Percentiles rank a stretch among this genome's conserved stretches.
These are phyloP conservation scores for Iphiclides podalirius DNA, from an alignment of 2,888 invertebrate species.

Conservation along the genomic window DNA sequence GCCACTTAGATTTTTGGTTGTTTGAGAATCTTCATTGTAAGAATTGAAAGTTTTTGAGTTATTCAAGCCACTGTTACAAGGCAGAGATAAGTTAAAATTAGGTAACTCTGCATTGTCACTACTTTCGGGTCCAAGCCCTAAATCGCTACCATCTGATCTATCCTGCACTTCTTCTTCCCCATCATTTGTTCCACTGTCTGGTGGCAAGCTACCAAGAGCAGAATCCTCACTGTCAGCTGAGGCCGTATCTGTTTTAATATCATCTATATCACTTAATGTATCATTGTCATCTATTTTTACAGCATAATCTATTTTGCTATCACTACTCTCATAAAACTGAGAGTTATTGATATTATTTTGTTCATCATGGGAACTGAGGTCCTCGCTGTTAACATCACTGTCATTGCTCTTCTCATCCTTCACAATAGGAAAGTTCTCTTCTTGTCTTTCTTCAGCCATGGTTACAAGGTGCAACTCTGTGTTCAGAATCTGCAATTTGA, in stretches of 20 bases:
- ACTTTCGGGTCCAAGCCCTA: conserved; percentile 89
- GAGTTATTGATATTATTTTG: conserved; percentile 62
- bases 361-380: conserved; percentile 64
- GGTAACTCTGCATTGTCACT: conserved; percentile 78
- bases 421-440: conserved; percentile 44
- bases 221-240: conserved; percentile 82
- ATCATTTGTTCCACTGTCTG: conserved; percentile 64
- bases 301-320: conserved; percentile 72
- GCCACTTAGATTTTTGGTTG: conserved; percentile 27
- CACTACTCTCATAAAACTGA: conserved; percentile 77
- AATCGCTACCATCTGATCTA: conserved; percentile 91
- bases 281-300: conserved; percentile 74
- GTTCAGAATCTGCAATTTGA: conserved; percentile 15
- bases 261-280: conserved; percentile 75
- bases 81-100: conserved; percentile 55
- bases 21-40: conserved; percentile 28
- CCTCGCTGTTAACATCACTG: conserved; percentile 67
- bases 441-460: conserved; percentile 39
- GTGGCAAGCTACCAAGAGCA: conserved; percentile 81
- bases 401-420: conserved; percentile 63
- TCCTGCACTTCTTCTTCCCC: conserved; percentile 82
- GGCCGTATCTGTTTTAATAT: conserved; percentile 74
- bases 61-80: conserved; percentile 48
- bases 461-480: conserved; percentile 18
- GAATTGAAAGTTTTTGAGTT: conserved; percentile 17